Percentiles rank a stretch among this genome's conserved stretches.
These are phyloP conservation scores for Ageneiosus marmoratus DNA, from an alignment of 2,113 vertebrate species.

Conservation along the genomic window DNA sequence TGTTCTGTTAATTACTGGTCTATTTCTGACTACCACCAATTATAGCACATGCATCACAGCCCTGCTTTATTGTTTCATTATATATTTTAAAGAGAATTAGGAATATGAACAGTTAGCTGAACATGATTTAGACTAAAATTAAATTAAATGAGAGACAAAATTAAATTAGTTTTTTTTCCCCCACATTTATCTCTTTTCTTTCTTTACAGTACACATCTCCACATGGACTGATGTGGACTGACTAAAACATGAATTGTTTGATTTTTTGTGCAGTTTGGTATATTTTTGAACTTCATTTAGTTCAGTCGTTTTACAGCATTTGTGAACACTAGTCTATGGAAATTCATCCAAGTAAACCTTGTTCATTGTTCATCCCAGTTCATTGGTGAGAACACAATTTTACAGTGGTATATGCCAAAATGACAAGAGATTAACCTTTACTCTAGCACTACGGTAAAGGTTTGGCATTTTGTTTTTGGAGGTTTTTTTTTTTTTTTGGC, in stretches of 20 bases:
- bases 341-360: not conserved
- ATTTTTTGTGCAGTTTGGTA: not conserved
- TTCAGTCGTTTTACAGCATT: not conserved
- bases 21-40: not conserved
- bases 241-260: not conserved
- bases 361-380: not conserved
- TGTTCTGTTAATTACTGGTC: not conserved
- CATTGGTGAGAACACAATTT: not conserved
- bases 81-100: slow-evolving; percentile 17
- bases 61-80: not conserved
- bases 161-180: not conserved
- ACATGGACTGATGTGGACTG: not conserved
- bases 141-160: not conserved
- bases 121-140: not conserved
- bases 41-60: not conserved
- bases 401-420: not conserved
- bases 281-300: not conserved
- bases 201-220: not conserved
- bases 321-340: not conserved
- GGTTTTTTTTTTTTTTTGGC: no score
- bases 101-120: not conserved
- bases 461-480: not conserved
- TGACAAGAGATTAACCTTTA: not conserved
- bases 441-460: not conserved
- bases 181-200: not conserved